These are phyloP conservation scores for Thereva unica DNA, from an alignment of 2,888 invertebrate species.

Conservation along the genomic window DNA sequence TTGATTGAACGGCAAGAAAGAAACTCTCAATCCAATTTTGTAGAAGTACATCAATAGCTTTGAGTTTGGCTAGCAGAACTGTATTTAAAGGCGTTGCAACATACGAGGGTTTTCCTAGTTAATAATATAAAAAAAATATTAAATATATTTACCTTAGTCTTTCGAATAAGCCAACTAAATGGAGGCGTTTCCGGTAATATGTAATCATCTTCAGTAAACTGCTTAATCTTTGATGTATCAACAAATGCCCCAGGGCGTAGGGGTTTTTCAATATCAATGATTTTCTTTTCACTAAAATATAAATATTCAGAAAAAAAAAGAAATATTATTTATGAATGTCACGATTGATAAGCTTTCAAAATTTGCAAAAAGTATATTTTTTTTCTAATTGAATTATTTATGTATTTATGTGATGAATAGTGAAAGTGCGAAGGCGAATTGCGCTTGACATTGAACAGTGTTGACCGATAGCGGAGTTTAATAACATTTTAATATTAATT, in stretches of 20 bases:
- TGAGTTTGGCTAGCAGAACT: too few species aligned
- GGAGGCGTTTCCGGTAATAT: conserved; percentile 68
- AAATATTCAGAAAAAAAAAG: conserved; percentile 12
- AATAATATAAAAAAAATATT: not conserved
- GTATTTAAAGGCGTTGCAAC: too few species aligned
- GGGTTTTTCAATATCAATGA: conserved; percentile 71
- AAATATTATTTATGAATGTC: not conserved
- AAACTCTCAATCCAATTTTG: too few species aligned
- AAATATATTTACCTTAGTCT: conserved; percentile 43
- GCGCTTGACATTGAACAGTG: too few species aligned
- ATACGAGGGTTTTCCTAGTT: too few species aligned
- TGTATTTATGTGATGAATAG: not conserved
- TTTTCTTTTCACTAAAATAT: conserved; percentile 66
- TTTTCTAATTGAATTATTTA: not conserved
- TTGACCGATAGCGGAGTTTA: too few species aligned
- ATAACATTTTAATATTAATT: too few species aligned
- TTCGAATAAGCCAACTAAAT: conserved; percentile 62
- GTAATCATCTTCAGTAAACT: conserved; percentile 62
- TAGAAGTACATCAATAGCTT: too few species aligned
- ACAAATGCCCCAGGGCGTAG: conserved; percentile 80
- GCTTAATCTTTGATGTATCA: conserved; percentile 66
- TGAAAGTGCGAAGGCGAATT: too few species aligned
- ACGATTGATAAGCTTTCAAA: not conserved
- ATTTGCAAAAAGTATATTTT: not conserved
- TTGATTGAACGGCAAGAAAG: too few species aligned